Evolutionary conservation across 37 sponge, comb jelly and placozoan species (phyloP).

Genomic region (Theonella swinhoei): DNA sequence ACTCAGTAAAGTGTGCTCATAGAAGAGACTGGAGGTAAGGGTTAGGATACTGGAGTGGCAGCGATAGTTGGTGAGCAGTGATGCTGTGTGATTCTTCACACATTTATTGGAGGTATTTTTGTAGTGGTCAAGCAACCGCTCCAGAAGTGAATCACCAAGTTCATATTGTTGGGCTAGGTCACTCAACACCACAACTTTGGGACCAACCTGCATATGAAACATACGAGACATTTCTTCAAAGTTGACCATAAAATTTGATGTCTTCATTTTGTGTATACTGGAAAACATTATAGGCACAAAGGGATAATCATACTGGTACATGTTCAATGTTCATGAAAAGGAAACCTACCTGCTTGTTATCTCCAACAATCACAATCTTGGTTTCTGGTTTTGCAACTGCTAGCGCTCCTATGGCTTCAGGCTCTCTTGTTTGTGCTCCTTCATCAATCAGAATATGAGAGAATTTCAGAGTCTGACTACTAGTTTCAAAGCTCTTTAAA

Average conservation of each 20-base stretch:
- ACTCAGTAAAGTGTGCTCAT: slow-evolving; percentile 47
- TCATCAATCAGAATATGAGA: slow-evolving; percentile 65
- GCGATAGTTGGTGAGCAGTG: slow-evolving; percentile 69
- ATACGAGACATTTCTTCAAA: background rate
- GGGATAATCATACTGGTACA: too few species aligned
- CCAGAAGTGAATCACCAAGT: slow-evolving; percentile 46
- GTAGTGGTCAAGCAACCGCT: slow-evolving; percentile 30
- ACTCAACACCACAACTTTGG: slow-evolving; percentile 29
- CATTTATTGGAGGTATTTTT: background rate
- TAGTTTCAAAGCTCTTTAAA: background rate
- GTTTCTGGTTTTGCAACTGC: slow-evolving; percentile 10
- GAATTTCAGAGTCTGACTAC: background rate
- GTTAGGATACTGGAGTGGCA: slow-evolving; percentile 57
- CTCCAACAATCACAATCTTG: slow-evolving; percentile 46
- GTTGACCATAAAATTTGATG: background rate
- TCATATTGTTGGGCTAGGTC: slow-evolving; percentile 42
- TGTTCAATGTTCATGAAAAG: background rate
- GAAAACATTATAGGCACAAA: too few species aligned
- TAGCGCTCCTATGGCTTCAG: slow-evolving; percentile 43
- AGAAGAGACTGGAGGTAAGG: slow-evolving; percentile 64
- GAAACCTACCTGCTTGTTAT: slow-evolving; percentile 39
- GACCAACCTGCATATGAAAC: slow-evolving; percentile 49
- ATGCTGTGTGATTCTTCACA: background rate
- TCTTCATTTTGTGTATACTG: too few species aligned
- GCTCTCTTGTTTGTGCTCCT: slow-evolving; percentile 55